Percentiles rank a stretch among this genome's conserved stretches.
phyloP scores from a whole-genome alignment of 2,888 invertebrate species.

The Acleris sparsana region DNA sequence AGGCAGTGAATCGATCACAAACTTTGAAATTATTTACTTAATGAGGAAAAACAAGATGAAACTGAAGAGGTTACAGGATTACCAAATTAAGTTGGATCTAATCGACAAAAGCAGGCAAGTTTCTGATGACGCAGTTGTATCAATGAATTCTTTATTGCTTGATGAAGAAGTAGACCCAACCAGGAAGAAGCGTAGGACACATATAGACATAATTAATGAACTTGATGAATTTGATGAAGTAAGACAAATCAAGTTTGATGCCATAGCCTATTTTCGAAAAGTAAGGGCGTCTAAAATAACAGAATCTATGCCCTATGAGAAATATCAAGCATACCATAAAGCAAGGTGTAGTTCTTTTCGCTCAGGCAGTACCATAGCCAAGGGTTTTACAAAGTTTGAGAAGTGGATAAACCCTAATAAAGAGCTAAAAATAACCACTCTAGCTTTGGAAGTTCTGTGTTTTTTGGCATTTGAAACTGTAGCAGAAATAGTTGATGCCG shows the following conservation, averaged over 20 bases:
- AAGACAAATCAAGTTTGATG: constrained; percentile 79
- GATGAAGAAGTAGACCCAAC: constrained; percentile 82
- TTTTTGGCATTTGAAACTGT: constrained; percentile 96
- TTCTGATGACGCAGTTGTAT: constrained; percentile 51
- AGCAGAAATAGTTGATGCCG: constrained; percentile 93
- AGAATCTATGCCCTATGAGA: constrained; percentile 79
- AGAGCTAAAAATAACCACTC: constrained; percentile 84
- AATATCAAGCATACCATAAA: constrained; percentile 90
- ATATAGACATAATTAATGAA: constrained; percentile 79
- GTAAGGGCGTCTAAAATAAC: constrained; percentile 83
- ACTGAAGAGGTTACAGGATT: constrained; percentile 89
- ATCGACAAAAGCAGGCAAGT: constrained; percentile 65
- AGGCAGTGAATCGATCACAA: constrained; percentile 81
- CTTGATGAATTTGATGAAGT: constrained; percentile 84
- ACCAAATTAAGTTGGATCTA: constrained; percentile 84
- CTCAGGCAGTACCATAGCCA: constrained; percentile 73
- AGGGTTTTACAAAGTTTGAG: constrained; percentile 83
- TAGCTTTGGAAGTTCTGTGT: constrained; percentile 90
- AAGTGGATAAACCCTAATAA: constrained; percentile 85
- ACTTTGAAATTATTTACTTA: constrained; percentile 90
- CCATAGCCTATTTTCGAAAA: constrained; percentile 83
- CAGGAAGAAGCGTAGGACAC: constrained; percentile 69
- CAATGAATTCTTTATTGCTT: constrained; percentile 58
- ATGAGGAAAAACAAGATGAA: constrained; percentile 92
- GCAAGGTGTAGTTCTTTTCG: constrained; percentile 90